Evolutionary conservation across 30 jellyfish, hydroid and myxozoan species (phyloP).

Genomic region (Aurelia aurita complex sp. Pacific): DNA sequence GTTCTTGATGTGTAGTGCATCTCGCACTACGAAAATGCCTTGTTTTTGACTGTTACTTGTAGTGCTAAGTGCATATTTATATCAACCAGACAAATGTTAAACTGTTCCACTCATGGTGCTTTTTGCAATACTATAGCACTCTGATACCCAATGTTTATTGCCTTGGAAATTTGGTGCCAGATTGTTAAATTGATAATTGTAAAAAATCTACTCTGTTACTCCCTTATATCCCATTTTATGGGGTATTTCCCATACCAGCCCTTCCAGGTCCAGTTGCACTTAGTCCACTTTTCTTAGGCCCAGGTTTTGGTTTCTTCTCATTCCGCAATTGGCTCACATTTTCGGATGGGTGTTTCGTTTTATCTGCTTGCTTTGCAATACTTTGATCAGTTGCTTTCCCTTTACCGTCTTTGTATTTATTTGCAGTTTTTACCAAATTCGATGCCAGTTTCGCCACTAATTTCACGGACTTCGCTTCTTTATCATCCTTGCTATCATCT

Average conservation of each 20-base stretch:
- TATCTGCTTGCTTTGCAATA: background rate
- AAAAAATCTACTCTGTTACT: too few species aligned
- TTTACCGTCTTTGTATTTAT: conserved; percentile 26
- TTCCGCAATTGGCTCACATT: conserved; percentile 22
- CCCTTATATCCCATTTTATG: conserved; percentile 16
- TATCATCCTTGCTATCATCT: conserved; percentile 24
- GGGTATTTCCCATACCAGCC: conserved; percentile 97
- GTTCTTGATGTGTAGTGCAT: too few species aligned
- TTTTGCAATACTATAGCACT: too few species aligned
- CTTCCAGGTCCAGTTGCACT: conserved; percentile 92
- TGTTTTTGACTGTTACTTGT: too few species aligned
- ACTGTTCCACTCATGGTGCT: too few species aligned
- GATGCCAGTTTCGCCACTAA: conserved; percentile 94
- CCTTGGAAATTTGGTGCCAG: too few species aligned
- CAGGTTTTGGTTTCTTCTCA: conserved; percentile 84
- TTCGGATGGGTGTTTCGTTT: conserved; percentile 1
- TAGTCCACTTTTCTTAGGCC: conserved; percentile 73
- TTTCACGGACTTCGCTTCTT: conserved; percentile 72
- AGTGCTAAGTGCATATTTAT: too few species aligned
- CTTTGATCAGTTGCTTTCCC: conserved; percentile 15
- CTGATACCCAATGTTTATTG: too few species aligned
- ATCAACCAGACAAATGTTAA: too few species aligned
- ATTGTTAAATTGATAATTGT: too few species aligned
- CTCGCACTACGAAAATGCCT: too few species aligned
- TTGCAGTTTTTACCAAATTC: conserved; percentile 77